phyloP scores from a whole-genome alignment of 1,140 invertebrate species.

The Trichomalopsis sarcophagae region DNA sequence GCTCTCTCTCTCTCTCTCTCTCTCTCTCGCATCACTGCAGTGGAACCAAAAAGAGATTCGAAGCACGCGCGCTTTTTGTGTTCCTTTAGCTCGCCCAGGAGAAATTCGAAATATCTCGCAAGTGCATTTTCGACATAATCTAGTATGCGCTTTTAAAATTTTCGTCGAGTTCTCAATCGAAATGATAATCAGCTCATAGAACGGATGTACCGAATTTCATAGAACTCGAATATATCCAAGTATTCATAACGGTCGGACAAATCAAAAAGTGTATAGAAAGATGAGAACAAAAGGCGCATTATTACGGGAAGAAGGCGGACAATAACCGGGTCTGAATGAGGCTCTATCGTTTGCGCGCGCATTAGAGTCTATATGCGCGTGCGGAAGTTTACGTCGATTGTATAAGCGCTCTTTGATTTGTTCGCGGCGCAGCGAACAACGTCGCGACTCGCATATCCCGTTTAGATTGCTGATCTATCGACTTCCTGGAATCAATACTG shows the following conservation, averaged over 20 bases:
- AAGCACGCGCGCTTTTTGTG: neutral
- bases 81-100: neutral
- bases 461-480: neutral
- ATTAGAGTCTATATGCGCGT: neutral
- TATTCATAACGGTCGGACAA: neutral
- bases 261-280: neutral
- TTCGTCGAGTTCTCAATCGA: no score
- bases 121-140: no score
- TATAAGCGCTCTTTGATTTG: slow-evolving; percentile 47
- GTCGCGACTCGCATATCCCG: neutral
- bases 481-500: slow-evolving; percentile 5
- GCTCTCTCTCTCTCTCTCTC: no score
- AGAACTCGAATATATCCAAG: no score
- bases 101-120: neutral
- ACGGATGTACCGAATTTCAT: no score
- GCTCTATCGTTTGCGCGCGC: neutral
- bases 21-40: no score
- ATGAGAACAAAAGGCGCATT: neutral
- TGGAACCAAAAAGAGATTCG: neutral
- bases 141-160: no score
- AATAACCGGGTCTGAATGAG: neutral
- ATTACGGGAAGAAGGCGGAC: neutral
- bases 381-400: slow-evolving; percentile 51
- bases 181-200: no score
- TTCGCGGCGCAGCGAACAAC: neutral